Evolutionary conservation across 2,113 vertebrate genomes (phyloP), one percentile per base, ranked within the genome.

Genomic region (Aegithalos caudatus): DNA sequence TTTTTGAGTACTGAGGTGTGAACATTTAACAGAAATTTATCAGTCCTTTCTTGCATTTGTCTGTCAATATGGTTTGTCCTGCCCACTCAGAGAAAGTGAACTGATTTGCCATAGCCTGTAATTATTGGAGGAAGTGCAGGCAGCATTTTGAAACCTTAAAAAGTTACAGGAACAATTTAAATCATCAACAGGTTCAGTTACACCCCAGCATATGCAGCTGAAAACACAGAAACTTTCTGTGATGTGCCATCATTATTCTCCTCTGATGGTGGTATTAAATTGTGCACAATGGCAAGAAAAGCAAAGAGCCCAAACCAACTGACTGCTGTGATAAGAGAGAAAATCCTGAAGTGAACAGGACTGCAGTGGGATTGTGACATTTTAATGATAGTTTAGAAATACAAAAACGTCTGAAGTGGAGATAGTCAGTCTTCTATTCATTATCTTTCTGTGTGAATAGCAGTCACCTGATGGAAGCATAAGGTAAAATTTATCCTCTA

Each of bases 301-400:
- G 78, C 51, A 81, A 85, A 91, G 65, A 86, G 64, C 69, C 81
- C 80, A 94, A 92, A 96, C 77, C 7, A 11, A 72, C 70, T 13
- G 3, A 90, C 89, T 90, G 92, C 87, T 94, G 94, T 27, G 94
- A 95, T 72, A 82, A 94, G 85, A 95, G 54, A 80, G 51, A 95
- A 88, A 95, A 92, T 42, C 66, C 77, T 92, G 74, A 96, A 54
- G 86, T 57, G 90, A 92, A 37, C n/a, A 80, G 48, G 70, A 87
- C 62, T 61, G 73, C 85, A 83, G 58, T 65, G 67, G 71, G 58
- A 92, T 80, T 80, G 94, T 93, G 91, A 88, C 91, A 95, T 93
- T 97, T 96, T 93, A 96, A 96, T 95, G 85, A 80, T 77, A 77
- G 69, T 95, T 96, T 94, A 91, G 83, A 87, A 94, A 82, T 65